Base-by-base conservation (phyloP, 2,113 vertebrate genomes). In the Nibea albiflora region DNA sequence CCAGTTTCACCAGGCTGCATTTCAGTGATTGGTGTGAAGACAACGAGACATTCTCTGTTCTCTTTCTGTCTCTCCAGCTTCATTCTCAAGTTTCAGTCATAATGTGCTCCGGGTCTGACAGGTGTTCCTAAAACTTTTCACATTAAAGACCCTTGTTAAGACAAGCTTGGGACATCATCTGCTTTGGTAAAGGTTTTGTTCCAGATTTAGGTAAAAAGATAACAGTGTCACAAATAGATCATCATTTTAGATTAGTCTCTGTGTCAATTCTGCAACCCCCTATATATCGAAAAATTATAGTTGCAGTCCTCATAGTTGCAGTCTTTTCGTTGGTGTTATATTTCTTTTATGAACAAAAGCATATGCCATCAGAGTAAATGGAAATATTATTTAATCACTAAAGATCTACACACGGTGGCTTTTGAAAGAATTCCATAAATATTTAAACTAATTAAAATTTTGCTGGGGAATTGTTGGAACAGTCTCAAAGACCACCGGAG, bases 1-100 rank as follows among this genome's bases (percentile, higher is more conserved):
- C 31, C 46, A 31, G 44, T 79, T 86, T 69, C 3, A 76, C 53
- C 54, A 66, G 71, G 46, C 66, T 73, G 47, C 75, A 16, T 80
- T 63, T 63, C 66, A 80, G 64, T 42, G 50, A 76, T 47, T 46
- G 35, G 50, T 83, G 74, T 58, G 66, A 57, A 67, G 35, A 71
- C 75, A 50, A 11, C 15, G 53, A 11, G 2, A 5, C 20, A 10
- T 47, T 69, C 73, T 80, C 19, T 66, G 44, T 76, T 71, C 47
- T 80, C 22, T 67, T 61, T 72, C 46, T 49, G 20, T 60, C 54
- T 63, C 54, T n/a, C 12, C 44, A 58, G 35, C 44, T 76, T 84
- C 7, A 22, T n/a, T 53, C 20, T 81, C 44, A 26, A 2, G 42
- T 58, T 78, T n/a, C 20, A 16, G 50, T 54, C 63, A 35, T 35